These are phyloP conservation scores for Choristoneura fumiferana DNA, from an alignment of 1,140 invertebrate genomes.

Conservation along the genomic window DNA sequence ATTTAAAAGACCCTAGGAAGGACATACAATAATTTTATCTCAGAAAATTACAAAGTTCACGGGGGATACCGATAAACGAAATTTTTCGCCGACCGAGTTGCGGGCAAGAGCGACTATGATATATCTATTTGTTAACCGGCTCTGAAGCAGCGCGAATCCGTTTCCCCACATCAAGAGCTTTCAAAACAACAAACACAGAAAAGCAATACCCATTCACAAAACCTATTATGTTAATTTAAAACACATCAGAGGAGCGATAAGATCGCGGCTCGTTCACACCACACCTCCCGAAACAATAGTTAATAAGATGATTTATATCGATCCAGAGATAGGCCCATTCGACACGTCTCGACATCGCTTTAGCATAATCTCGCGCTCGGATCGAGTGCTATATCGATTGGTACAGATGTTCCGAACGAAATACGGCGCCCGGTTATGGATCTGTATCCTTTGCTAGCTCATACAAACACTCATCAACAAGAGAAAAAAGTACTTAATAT, in stretches of 20 bases:
- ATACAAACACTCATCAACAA: conserved; percentile 2
- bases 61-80: no score
- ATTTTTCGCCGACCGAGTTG: no score
- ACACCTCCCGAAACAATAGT: conserved; percentile 77
- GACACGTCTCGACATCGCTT: conserved; percentile 71
- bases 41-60: no score
- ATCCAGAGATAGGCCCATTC: conserved; percentile 61
- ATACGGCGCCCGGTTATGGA: conserved; percentile 25
- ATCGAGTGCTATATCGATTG: conserved; percentile 68
- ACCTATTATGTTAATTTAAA: conserved; percentile 79
- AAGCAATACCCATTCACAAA: conserved; percentile 73
- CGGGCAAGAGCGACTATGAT: no score
- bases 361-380: conserved; percentile 70
- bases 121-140: neutral
- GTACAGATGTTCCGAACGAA: conserved; percentile 56
- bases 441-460: conserved; percentile 10
- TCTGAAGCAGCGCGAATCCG: conserved; percentile 25
- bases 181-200: conserved; percentile 70
- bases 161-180: conserved; percentile 32
- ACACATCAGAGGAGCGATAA: conserved; percentile 69
- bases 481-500: conserved; percentile 10
- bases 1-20: no score
- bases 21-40: no score
- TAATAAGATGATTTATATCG: conserved; percentile 78
- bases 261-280: conserved; percentile 72